These are phyloP conservation scores for Eudasyphora cyanicolor DNA, from an alignment of 2,888 invertebrate genomes.

Conservation along the genomic window DNA sequence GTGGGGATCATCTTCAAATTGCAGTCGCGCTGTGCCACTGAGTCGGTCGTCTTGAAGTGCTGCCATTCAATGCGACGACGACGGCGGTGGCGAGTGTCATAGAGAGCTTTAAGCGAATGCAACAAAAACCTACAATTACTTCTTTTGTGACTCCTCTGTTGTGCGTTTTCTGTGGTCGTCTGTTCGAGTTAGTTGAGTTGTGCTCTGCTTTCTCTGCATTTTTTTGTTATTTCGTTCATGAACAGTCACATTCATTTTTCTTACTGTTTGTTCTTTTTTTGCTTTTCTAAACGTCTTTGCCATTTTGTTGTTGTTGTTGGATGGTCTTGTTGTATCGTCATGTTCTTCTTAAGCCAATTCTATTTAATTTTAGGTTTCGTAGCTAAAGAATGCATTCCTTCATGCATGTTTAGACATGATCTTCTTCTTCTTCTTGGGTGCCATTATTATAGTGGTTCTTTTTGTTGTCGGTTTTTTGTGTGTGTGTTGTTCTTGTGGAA, in stretches of 20 bases:
- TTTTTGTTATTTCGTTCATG: background rate
- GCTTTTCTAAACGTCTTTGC: background rate
- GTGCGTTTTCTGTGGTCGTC: background rate
- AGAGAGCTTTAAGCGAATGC: background rate
- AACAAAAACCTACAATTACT: slow-evolving; percentile 43
- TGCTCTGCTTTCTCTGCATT: slow-evolving; percentile 63
- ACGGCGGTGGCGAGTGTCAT: background rate
- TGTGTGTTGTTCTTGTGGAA: background rate
- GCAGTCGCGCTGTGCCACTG: background rate
- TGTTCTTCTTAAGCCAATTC: slow-evolving; percentile 57
- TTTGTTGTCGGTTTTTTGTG: background rate
- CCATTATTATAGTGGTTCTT: background rate
- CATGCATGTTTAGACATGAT: slow-evolving; percentile 23
- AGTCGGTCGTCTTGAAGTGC: no score
- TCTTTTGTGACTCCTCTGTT: slow-evolving; percentile 16
- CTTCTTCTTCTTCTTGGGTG: background rate
- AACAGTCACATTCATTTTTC: background rate
- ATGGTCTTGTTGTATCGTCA: background rate
- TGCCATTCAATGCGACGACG: background rate
- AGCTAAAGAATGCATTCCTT: slow-evolving; percentile 47
- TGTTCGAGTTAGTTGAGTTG: slow-evolving; percentile 35
- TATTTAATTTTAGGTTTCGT: slow-evolving; percentile 56
- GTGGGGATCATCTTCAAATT: slow-evolving; percentile 6
- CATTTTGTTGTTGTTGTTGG: background rate
- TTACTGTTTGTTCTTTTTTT: background rate